phyloP scores from a whole-genome alignment of 2,113 vertebrate species.

The Neolamprologus sp. region DNA sequence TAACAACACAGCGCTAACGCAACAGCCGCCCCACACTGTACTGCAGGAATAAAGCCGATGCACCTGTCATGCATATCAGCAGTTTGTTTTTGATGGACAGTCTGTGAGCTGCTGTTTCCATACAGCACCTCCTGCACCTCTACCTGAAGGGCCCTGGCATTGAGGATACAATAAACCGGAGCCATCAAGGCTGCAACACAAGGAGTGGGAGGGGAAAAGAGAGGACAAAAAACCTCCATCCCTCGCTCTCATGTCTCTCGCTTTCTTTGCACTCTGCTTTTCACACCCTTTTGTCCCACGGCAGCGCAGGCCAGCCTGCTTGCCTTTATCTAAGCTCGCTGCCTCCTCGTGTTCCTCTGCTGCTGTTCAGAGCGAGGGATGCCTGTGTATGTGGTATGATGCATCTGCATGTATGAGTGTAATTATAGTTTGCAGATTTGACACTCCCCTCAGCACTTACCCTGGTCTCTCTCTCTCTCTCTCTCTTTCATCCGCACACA shows the following conservation, averaged over 20 bases:
- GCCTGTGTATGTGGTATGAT: constrained; percentile 1
- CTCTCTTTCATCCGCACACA: neutral
- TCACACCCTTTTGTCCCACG: constrained; percentile 49
- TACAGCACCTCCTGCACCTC: neutral
- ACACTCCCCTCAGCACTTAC: neutral
- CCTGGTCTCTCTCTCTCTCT: neutral
- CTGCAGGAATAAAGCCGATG: neutral
- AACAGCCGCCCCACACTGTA: neutral
- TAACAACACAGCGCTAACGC: neutral
- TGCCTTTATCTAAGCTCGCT: constrained; percentile 28
- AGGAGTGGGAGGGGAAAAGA: neutral
- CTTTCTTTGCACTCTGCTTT: constrained; percentile 33
- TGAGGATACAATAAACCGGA: constrained; percentile 30
- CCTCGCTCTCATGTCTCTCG: constrained; percentile 15
- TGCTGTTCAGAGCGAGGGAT: neutral
- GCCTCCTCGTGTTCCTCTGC: constrained; percentile 21
- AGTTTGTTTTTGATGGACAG: constrained; percentile 2
- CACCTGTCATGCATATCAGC: constrained; percentile 6
- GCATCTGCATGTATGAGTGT: constrained; percentile 30
- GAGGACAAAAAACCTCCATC: constrained; percentile 50
- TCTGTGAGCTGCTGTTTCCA: neutral
- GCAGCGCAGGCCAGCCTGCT: neutral
- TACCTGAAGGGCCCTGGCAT: constrained; percentile 22
- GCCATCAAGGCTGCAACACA: constrained; percentile 24
- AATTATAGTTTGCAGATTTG: constrained; percentile 29